A percentile compares a stretch with the other conserved stretches of the same genome.
Conservation (phyloP, 2,888 invertebrate genomes). For the Deroplatys truncata region DNA sequence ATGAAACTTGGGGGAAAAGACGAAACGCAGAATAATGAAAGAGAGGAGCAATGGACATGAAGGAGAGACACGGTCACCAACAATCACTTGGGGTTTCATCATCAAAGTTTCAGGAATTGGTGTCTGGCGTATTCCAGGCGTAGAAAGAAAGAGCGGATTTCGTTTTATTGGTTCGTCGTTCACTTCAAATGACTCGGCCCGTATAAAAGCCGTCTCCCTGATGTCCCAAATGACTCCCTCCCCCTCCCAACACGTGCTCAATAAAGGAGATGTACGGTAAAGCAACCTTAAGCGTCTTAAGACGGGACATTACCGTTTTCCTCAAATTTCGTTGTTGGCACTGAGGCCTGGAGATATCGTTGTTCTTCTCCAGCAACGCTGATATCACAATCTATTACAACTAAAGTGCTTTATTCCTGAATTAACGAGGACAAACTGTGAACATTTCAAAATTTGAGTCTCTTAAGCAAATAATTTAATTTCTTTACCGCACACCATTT, state of each 20-base stretch:
- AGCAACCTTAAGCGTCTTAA: neutral
- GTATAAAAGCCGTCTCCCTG: neutral
- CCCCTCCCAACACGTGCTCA: neutral
- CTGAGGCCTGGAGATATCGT: neutral
- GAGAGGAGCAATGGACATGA: too few relatives aligned
- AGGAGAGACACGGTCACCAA: neutral
- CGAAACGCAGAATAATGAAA: too few relatives aligned
- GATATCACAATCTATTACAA: neutral
- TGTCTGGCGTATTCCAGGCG: neutral
- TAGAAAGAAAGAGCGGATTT: slow-evolving; percentile 3
- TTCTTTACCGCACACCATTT: too few relatives aligned
- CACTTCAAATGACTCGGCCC: slow-evolving; percentile 1
- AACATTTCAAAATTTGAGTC: too few relatives aligned
- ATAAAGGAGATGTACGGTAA: neutral
- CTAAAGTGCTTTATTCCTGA: too few relatives aligned
- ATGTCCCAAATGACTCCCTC: neutral
- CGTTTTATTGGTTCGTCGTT: slow-evolving; percentile 11
- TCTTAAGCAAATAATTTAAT: too few relatives aligned
- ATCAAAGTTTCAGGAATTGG: slow-evolving; percentile 15
- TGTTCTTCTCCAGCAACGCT: neutral
- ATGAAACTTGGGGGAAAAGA: too few relatives aligned
- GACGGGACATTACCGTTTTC: neutral
- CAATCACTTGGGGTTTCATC: neutral
- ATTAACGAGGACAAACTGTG: too few relatives aligned
- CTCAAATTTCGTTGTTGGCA: neutral